A percentile compares a stretch with the other conserved stretches of the same genome.
Conservation (phyloP, 2,797 vertebrate genomes). For the Acomys russatus region DNA sequence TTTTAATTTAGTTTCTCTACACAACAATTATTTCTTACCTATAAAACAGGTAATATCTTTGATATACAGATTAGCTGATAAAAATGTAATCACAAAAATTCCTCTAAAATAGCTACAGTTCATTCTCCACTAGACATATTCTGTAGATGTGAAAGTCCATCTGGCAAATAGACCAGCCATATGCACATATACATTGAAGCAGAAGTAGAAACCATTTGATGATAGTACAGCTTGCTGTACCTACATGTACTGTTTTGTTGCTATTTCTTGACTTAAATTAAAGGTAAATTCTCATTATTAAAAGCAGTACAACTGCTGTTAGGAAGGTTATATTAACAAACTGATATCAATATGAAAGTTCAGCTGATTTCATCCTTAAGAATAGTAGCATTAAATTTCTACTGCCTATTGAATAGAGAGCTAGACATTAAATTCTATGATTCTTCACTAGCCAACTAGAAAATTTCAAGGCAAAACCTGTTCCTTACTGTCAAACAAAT, state of each 20-base stretch:
- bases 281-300: constrained; percentile 45
- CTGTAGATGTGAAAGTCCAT: neutral
- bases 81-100: neutral
- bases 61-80: neutral
- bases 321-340: neutral
- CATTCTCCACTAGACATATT: constrained; percentile 22
- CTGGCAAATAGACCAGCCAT: constrained; percentile 25
- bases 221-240: constrained; percentile 8
- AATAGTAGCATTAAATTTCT: neutral
- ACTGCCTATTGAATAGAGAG: neutral
- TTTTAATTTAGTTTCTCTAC: constrained; percentile 22
- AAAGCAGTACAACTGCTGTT: neutral
- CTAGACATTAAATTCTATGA: neutral
- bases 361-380: constrained; percentile 3
- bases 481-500: neutral
- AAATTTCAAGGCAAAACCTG: neutral
- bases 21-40: constrained; percentile 24
- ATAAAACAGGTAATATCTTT: constrained; percentile 41
- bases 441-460: neutral
- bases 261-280: neutral
- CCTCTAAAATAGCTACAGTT: neutral
- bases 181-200: neutral
- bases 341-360: neutral
- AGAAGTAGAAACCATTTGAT: constrained; percentile 23
- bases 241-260: neutral